phyloP scores from a whole-genome alignment of 1,140 invertebrate species.

The Anadara kagoshimensis region DNA sequence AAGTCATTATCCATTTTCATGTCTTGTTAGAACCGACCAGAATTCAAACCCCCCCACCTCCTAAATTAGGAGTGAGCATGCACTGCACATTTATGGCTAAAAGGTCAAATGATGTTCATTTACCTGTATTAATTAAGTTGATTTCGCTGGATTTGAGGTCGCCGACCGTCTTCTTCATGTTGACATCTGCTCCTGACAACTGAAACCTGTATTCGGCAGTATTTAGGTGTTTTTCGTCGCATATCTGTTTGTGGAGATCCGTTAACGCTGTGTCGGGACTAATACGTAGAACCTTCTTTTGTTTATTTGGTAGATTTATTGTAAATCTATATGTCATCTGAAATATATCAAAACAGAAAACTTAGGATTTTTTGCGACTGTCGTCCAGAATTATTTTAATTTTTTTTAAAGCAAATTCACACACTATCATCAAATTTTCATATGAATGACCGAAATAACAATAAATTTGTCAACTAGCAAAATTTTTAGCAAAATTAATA shows the following conservation, averaged over 20 bases:
- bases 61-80: no score
- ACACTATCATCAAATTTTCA: no score
- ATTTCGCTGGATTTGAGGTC: conserved; percentile 61
- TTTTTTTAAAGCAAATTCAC: not conserved
- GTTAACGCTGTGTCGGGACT: conserved; percentile 81
- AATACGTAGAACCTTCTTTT: conserved; percentile 85
- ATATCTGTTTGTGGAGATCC: conserved; percentile 83
- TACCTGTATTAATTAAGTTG: conserved; percentile 58
- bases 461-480: no score
- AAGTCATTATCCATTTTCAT: no score
- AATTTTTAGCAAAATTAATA: no score
- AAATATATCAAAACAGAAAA: conserved; percentile 35
- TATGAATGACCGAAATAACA: no score
- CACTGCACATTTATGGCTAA: no score
- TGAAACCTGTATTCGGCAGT: conserved; percentile 84
- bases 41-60: no score
- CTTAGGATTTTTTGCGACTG: not conserved
- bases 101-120: not conserved
- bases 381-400: no score
- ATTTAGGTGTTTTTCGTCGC: conserved; percentile 87
- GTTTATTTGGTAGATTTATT: conserved; percentile 89
- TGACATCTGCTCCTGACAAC: conserved; percentile 79
- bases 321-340: conserved; percentile 83
- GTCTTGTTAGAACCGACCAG: no score
- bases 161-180: conserved; percentile 53